phyloP scores from a whole-genome alignment of 2,113 vertebrate genomes.

The Pterocles burchelli region DNA sequence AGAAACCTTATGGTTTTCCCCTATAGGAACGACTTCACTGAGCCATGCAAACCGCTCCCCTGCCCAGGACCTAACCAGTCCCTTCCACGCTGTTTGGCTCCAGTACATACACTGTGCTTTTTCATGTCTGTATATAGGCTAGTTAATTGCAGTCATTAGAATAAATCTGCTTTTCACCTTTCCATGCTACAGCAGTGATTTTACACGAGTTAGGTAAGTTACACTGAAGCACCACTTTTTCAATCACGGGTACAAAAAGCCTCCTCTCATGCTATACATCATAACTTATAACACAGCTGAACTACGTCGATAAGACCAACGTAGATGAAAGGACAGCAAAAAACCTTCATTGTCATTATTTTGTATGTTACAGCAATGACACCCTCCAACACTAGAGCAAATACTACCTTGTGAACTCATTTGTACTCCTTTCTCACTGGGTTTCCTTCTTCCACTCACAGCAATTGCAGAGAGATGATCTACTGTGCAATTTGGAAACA shows the following conservation, averaged over 20 bases:
- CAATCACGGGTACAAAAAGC: fast-evolving
- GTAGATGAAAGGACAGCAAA: not conserved
- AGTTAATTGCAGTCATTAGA: not conserved
- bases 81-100: not conserved
- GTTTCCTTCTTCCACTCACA: not conserved
- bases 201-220: fast-evolving
- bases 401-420: not conserved
- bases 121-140: not conserved
- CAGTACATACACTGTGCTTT: not conserved
- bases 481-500: not conserved
- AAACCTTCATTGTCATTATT: not conserved
- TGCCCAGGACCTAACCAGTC: not conserved
- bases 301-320: fast-evolving
- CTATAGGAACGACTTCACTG: not conserved
- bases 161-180: not conserved
- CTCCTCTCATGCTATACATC: not conserved
- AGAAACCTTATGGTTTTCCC: not conserved
- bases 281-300: not conserved
- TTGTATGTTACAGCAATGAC: not conserved
- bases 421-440: not conserved
- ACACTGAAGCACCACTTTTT: not conserved
- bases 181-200: not conserved
- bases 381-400: not conserved
- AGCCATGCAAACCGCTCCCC: not conserved
- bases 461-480: not conserved